Evolutionary conservation across 2,888 invertebrate genomes (phyloP).

Genomic region (Hydrotaea diabolus): DNA sequence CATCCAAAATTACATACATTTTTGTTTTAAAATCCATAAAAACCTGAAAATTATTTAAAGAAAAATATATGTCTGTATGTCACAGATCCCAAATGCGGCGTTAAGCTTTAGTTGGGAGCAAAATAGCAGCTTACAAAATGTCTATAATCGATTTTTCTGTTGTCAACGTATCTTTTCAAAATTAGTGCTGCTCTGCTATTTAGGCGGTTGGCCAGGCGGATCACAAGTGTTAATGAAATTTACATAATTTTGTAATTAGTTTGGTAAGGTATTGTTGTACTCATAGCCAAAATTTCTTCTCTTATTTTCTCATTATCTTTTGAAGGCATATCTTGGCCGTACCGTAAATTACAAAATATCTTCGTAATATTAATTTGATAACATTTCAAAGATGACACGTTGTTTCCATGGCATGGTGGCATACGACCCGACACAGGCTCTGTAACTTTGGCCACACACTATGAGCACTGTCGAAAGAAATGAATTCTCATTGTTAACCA

Average conservation of each 20-base stretch:
- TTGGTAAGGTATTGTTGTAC: neutral
- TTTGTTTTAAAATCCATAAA: slow-evolving; percentile 1
- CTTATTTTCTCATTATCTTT: neutral
- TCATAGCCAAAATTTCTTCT: neutral
- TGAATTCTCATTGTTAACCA: neutral
- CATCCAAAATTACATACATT: slow-evolving; percentile 40
- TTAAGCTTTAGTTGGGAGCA: neutral
- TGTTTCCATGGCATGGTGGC: neutral
- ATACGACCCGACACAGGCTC: neutral
- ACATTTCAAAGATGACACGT: slow-evolving; percentile 15
- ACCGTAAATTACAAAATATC: neutral
- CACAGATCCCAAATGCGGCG: neutral
- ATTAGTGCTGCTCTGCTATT: neutral
- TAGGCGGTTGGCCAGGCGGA: neutral
- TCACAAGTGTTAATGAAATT: slow-evolving; percentile 37
- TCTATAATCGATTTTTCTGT: neutral
- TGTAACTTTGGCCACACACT: neutral
- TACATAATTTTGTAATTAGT: slow-evolving; percentile 50
- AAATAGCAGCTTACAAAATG: neutral
- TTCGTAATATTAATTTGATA: neutral
- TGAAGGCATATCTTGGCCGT: too few relatives aligned
- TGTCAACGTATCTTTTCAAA: neutral
- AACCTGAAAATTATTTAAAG: slow-evolving; percentile 22
- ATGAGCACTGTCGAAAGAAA: neutral
- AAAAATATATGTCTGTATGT: neutral